These are phyloP conservation scores for Altica lythri DNA, from an alignment of 2,888 invertebrate genomes.

Conservation along the genomic window DNA sequence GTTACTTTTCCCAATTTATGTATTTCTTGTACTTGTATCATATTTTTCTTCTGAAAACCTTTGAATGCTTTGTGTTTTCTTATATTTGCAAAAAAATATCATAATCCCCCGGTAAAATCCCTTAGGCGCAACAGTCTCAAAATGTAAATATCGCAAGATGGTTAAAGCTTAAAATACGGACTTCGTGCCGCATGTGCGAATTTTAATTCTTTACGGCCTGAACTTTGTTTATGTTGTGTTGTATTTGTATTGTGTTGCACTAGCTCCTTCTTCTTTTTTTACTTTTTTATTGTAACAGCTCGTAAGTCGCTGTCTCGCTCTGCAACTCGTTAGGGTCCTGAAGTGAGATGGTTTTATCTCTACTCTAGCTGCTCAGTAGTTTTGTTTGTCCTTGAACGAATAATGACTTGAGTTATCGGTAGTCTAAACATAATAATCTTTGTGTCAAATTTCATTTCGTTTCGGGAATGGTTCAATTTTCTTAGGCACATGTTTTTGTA, in stretches of 20 bases:
- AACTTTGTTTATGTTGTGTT: constrained; percentile 55
- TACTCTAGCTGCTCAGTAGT: constrained; percentile 10
- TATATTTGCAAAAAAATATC: not conserved
- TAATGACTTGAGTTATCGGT: constrained; percentile 17
- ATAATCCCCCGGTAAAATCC: constrained; percentile 2
- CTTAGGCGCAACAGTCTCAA: constrained; percentile 33
- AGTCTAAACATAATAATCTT: constrained; percentile 25
- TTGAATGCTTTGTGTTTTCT: not conserved
- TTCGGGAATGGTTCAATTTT: no score
- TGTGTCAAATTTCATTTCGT: no score
- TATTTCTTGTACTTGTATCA: no score
- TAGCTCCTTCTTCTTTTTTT: constrained; percentile 32
- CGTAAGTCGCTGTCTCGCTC: constrained; percentile 30
- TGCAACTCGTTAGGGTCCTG: constrained; percentile 27
- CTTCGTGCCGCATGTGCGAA: constrained; percentile 57
- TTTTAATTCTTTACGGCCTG: constrained; percentile 53
- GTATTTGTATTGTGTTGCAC: constrained; percentile 51
- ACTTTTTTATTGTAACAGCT: constrained; percentile 26
- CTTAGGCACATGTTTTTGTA: no score
- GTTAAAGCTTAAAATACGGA: constrained; percentile 48
- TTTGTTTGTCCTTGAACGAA: constrained; percentile 14
- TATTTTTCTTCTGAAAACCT: no score
- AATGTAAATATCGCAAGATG: constrained; percentile 48
- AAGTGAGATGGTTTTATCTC: constrained; percentile 2
- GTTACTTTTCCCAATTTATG: no score